Conservation (phyloP, 1,140 invertebrate genomes). For the Papilio machaon region DNA sequence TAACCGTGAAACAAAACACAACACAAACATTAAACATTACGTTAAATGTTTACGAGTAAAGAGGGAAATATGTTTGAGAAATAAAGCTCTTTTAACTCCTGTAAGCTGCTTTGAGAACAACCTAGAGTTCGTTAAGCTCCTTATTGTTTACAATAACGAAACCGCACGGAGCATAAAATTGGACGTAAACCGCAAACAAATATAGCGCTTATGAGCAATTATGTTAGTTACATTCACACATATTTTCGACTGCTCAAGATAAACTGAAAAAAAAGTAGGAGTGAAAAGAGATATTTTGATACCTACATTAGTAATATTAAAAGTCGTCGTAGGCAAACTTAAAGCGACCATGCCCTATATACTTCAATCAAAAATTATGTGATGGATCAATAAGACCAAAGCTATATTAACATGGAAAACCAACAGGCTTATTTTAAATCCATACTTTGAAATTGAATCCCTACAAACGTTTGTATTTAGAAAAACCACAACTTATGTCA, state of each 20-base stretch:
- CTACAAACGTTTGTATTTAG: neutral
- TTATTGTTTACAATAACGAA: conserved; percentile 37
- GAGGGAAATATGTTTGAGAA: conserved; percentile 25
- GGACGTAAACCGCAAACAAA: conserved; percentile 30
- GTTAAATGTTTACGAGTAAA: neutral
- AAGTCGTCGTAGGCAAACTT: too few species aligned
- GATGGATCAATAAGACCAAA: too few species aligned
- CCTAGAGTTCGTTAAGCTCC: conserved; percentile 35
- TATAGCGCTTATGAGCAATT: neutral
- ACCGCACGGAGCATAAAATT: neutral
- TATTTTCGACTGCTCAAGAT: too few species aligned
- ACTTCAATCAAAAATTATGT: too few species aligned
- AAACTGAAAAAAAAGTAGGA: too few species aligned
- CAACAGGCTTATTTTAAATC: neutral
- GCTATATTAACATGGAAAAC: too few species aligned
- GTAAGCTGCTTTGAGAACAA: conserved; percentile 29
- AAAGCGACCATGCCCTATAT: too few species aligned
- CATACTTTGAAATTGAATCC: neutral
- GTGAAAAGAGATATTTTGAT: too few species aligned
- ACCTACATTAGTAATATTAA: too few species aligned
- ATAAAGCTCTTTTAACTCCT: conserved; percentile 27
- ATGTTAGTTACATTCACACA: neutral
- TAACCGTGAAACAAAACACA: conserved; percentile 10
- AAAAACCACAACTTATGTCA: neutral
- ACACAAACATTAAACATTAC: conserved; percentile 2